Percentiles rank a stretch among this genome's conserved stretches.
Conservation (phyloP, 2,888 invertebrate genomes). For the Cryptus armator region DNA sequence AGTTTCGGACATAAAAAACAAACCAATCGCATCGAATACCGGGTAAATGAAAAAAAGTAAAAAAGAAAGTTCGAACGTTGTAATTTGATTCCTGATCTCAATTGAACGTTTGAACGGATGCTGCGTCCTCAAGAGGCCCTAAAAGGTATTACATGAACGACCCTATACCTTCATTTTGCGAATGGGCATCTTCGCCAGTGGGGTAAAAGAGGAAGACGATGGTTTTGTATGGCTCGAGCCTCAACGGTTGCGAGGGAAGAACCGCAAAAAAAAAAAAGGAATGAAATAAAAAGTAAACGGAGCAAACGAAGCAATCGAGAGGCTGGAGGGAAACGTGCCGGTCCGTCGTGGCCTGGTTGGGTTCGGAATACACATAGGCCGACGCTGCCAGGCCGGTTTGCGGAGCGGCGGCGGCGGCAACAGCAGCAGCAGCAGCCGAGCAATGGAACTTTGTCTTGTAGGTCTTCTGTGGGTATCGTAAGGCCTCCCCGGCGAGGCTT, state of each 20-base stretch:
- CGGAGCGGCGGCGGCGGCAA: slow-evolving; percentile 58
- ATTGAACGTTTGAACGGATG: background rate
- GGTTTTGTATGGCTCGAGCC: background rate
- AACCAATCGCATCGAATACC: background rate
- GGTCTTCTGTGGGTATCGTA: slow-evolving; percentile 82
- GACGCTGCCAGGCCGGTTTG: slow-evolving; percentile 44
- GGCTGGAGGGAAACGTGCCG: slow-evolving; percentile 50
- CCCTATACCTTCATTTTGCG: slow-evolving; percentile 26
- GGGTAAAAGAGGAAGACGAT: slow-evolving; percentile 57
- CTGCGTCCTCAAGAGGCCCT: background rate
- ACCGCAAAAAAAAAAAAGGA: slow-evolving; percentile 11
- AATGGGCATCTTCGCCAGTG: slow-evolving; percentile 48
- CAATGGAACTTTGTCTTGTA: slow-evolving; percentile 73
- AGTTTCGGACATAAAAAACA: background rate
- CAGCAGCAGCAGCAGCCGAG: slow-evolving; percentile 39
- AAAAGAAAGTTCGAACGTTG: background rate
- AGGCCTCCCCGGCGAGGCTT: slow-evolving; percentile 78
- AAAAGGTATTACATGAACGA: slow-evolving; percentile 13
- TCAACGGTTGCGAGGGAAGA: slow-evolving; percentile 24
- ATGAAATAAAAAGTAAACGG: slow-evolving; percentile 19
- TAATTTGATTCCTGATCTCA: slow-evolving; percentile 5
- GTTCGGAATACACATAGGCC: slow-evolving; percentile 52
- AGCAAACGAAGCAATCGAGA: slow-evolving; percentile 44
- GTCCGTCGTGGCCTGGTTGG: slow-evolving; percentile 43
- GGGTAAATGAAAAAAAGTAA: slow-evolving; percentile 13